These are phyloP conservation scores for Epizoanthus ramosus DNA, from an alignment of 92 coral and sea anemone genomes.

Conservation along the genomic window DNA sequence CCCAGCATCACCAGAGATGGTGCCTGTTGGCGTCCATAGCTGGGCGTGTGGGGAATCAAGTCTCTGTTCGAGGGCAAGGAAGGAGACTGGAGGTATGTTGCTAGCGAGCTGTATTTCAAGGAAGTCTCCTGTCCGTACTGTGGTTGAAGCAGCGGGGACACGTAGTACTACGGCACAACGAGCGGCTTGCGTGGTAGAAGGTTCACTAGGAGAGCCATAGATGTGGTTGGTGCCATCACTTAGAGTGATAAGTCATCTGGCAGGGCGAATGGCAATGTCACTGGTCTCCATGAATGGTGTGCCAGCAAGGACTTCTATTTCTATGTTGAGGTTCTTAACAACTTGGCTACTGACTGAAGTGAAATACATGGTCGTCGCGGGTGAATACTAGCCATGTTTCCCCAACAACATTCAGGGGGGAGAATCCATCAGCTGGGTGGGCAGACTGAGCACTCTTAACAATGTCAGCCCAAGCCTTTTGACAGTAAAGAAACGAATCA, in stretches of 20 bases:
- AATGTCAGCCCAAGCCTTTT: slow-evolving; percentile 17
- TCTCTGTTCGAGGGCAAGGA: neutral
- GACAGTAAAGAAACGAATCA: no score
- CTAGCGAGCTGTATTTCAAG: slow-evolving; percentile 7
- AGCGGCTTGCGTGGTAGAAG: neutral
- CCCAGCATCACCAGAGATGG: no score
- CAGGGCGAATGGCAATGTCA: neutral
- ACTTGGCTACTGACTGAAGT: no score
- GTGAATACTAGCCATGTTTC: slow-evolving; percentile 9
- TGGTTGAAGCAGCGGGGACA: neutral
- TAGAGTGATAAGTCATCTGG: neutral
- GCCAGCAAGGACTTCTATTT: slow-evolving; percentile 30
- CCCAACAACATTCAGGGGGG: slow-evolving; percentile 8
- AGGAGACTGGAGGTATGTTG: slow-evolving; percentile 6
- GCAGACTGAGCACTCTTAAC: slow-evolving; percentile 18
- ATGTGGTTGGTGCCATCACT: neutral
- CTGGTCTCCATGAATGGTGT: no score
- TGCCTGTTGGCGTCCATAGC: no score
- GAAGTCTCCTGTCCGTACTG: slow-evolving; percentile 37
- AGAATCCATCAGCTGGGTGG: slow-evolving; percentile 28
- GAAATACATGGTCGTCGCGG: neutral
- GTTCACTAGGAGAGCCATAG: neutral
- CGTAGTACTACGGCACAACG: slow-evolving; percentile 4
- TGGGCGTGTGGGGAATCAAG: no score
- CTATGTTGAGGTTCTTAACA: no score